Evolutionary conservation across 2,888 invertebrate genomes (phyloP).

Genomic region (Eupithecia centaureata): DNA sequence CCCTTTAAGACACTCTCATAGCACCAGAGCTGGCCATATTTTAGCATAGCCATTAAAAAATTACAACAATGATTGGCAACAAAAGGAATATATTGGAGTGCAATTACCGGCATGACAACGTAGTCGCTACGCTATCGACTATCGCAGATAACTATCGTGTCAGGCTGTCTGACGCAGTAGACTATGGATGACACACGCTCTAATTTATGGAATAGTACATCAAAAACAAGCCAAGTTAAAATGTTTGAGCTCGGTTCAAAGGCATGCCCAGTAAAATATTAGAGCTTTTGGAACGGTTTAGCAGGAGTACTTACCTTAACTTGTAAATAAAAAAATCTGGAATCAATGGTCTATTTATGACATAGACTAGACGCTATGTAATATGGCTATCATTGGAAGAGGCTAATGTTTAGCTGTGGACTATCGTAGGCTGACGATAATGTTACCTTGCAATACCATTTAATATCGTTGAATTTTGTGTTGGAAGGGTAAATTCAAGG

Average conservation of each 20-base stretch:
- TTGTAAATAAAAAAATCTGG: not conserved
- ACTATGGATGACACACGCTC: slow-evolving; percentile 26
- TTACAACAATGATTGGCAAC: slow-evolving; percentile 10
- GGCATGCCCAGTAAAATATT: not conserved
- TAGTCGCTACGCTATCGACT: slow-evolving; percentile 30
- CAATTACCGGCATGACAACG: slow-evolving; percentile 16
- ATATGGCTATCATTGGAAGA: no score
- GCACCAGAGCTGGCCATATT: not conserved
- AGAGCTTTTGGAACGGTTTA: not conserved
- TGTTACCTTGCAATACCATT: no score
- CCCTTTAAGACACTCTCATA: not conserved
- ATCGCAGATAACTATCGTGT: slow-evolving; percentile 34
- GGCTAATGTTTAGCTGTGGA: no score
- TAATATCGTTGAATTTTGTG: no score
- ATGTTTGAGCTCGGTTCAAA: not conserved
- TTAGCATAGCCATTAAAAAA: slow-evolving; percentile 2
- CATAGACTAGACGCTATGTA: no score
- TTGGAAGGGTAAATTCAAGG: not conserved
- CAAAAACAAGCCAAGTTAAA: not conserved
- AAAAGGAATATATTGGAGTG: slow-evolving; percentile 24
- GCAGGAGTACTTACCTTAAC: not conserved
- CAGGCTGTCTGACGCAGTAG: slow-evolving; percentile 31
- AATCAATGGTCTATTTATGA: not conserved
- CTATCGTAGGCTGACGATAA: no score
- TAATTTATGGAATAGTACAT: slow-evolving; percentile 4